These are phyloP conservation scores for Hyposmocoma kahamanoa DNA, from an alignment of 1,140 invertebrate genomes.

Conservation along the genomic window DNA sequence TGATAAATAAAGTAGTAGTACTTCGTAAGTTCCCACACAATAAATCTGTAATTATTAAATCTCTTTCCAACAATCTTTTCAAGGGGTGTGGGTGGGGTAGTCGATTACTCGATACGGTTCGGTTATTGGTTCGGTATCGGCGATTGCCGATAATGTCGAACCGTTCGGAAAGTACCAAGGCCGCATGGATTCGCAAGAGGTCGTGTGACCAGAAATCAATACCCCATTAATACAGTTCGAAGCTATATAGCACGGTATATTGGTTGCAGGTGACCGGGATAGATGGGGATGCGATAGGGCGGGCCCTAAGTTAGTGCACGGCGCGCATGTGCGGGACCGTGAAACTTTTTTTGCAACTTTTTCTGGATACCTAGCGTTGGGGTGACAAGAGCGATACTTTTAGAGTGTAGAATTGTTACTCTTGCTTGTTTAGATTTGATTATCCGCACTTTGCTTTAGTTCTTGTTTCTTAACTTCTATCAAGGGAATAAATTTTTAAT, in stretches of 20 bases:
- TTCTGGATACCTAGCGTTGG: not conserved
- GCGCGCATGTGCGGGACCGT: conserved; percentile 25
- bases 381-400: not conserved
- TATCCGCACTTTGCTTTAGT: no score
- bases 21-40: not conserved
- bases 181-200: conserved; percentile 50
- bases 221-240: conserved; percentile 55
- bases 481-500: no score
- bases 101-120: conserved; percentile 22
- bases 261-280: conserved; percentile 32
- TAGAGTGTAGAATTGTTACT: no score
- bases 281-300: conserved; percentile 33
- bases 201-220: conserved; percentile 69
- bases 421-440: no score
- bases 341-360: conserved; percentile 1
- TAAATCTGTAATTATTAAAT: not conserved
- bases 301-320: conserved; percentile 7
- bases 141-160: conserved; percentile 72
- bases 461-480: no score
- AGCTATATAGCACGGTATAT: conserved; percentile 46
- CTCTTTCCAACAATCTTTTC: not conserved
- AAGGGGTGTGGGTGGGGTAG: conserved; percentile 8
- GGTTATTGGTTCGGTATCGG: conserved; percentile 64
- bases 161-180: conserved; percentile 73
- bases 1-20: not conserved